These are phyloP conservation scores for Cherax quadricarinatus DNA, from an alignment of 1,140 invertebrate species.

Conservation along the genomic window DNA sequence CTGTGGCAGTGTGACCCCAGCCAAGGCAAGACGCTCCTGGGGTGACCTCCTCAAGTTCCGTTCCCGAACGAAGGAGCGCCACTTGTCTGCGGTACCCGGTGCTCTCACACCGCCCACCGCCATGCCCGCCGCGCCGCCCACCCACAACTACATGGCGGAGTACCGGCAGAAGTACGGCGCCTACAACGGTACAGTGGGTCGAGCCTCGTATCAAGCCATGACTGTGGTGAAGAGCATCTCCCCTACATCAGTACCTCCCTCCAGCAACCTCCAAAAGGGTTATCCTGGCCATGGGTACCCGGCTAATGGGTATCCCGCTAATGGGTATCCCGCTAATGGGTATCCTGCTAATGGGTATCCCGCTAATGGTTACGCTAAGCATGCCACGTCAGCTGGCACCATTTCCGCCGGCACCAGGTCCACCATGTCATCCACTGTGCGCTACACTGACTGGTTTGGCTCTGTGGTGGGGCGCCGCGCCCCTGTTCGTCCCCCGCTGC, in stretches of 20 bases:
- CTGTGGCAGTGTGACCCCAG: constrained; percentile 53
- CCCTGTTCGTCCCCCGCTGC: constrained; percentile 60
- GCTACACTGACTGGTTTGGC: constrained; percentile 73
- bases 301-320: neutral
- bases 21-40: constrained; percentile 55
- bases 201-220: constrained; percentile 50
- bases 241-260: constrained; percentile 5
- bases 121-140: constrained; percentile 7
- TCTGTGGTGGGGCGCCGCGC: constrained; percentile 66
- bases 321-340: neutral
- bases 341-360: neutral
- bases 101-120: neutral
- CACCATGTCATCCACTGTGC: constrained; percentile 65
- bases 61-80: constrained; percentile 54
- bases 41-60: constrained; percentile 59
- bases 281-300: neutral
- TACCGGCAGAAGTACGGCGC: constrained; percentile 60
- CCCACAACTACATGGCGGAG: constrained; percentile 57
- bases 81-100: constrained; percentile 6
- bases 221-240: constrained; percentile 48
- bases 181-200: constrained; percentile 54
- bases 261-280: constrained; percentile 13
- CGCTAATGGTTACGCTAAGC: constrained; percentile 14
- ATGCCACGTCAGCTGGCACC: constrained; percentile 18
- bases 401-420: constrained; percentile 37